Evolutionary conservation across 2,797 vertebrate genomes (phyloP).

Genomic region (Moxostoma hubbsi): DNA sequence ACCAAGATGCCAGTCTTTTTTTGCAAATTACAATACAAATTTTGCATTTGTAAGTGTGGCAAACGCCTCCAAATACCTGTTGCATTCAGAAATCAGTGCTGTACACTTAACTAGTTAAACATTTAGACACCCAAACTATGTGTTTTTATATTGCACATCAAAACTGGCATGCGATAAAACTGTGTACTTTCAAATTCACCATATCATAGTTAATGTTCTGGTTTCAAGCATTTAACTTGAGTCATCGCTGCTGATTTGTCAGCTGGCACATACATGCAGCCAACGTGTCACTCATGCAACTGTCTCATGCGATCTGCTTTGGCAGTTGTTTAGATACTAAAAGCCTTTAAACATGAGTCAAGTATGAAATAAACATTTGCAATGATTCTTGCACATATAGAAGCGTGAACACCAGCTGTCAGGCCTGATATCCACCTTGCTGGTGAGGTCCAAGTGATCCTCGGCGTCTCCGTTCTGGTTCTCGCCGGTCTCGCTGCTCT

Average conservation of each 20-base stretch:
- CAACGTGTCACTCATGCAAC: conserved; percentile 69
- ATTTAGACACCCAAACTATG: too few relatives aligned
- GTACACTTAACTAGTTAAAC: too few relatives aligned
- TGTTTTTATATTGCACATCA: too few relatives aligned
- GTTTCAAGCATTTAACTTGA: background rate
- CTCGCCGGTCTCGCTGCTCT: conserved; percentile 68
- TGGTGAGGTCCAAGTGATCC: conserved; percentile 86
- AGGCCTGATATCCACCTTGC: conserved; percentile 84
- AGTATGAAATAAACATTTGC: background rate
- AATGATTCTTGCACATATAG: background rate
- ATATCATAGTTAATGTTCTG: too few relatives aligned
- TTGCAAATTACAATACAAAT: too few relatives aligned
- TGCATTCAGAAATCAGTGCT: too few relatives aligned
- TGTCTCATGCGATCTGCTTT: background rate
- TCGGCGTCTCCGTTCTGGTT: conserved; percentile 80
- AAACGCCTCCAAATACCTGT: too few relatives aligned
- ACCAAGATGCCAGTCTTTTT: too few relatives aligned
- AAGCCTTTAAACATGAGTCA: background rate
- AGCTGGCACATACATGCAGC: conserved; percentile 54
- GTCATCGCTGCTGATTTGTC: conserved; percentile 14
- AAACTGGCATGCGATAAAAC: too few relatives aligned
- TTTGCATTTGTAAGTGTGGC: too few relatives aligned
- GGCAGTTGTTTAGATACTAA: too few relatives aligned
- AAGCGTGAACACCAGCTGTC: background rate
- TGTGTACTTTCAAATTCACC: background rate